Percentiles rank a stretch among this genome's conserved stretches.
phyloP scores from a whole-genome alignment of 2,888 invertebrate species.

The Orgyia antiqua region DNA sequence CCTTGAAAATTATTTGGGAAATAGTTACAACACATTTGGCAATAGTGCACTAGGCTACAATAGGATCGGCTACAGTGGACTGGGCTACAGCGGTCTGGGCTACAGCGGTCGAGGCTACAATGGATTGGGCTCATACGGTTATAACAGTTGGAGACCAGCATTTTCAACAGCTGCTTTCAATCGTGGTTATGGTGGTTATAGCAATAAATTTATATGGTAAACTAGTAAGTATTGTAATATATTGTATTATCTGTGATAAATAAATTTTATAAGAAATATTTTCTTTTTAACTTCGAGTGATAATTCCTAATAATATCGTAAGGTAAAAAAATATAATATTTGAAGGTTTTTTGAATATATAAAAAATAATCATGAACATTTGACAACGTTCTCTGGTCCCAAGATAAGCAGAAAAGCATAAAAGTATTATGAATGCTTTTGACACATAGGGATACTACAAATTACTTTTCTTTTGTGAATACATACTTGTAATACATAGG shows the following conservation, averaged over 20 bases:
- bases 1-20: neutral
- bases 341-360: too few relatives aligned
- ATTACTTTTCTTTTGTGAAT: too few relatives aligned
- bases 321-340: too few relatives aligned
- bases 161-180: too few relatives aligned
- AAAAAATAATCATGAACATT: too few relatives aligned
- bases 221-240: too few relatives aligned
- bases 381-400: too few relatives aligned
- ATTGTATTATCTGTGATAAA: neutral
- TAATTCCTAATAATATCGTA: neutral
- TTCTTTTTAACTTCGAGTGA: too few relatives aligned
- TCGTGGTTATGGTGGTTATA: slow-evolving; percentile 12
- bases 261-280: slow-evolving; percentile 2
- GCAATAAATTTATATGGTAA: neutral
- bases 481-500: too few relatives aligned
- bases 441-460: too few relatives aligned
- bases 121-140: slow-evolving; percentile 10
- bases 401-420: too few relatives aligned
- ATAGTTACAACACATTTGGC: neutral
- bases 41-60: slow-evolving; percentile 6
- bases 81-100: slow-evolving; percentile 3
- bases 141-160: slow-evolving; percentile 12
- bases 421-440: too few relatives aligned
- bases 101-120: slow-evolving; percentile 13
- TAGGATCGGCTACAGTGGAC: slow-evolving; percentile 14